A percentile compares a stretch with the other conserved stretches of the same genome.
These are phyloP conservation scores for Trachelipus rathkii DNA, from an alignment of 1,140 invertebrate species.

Conservation along the genomic window DNA sequence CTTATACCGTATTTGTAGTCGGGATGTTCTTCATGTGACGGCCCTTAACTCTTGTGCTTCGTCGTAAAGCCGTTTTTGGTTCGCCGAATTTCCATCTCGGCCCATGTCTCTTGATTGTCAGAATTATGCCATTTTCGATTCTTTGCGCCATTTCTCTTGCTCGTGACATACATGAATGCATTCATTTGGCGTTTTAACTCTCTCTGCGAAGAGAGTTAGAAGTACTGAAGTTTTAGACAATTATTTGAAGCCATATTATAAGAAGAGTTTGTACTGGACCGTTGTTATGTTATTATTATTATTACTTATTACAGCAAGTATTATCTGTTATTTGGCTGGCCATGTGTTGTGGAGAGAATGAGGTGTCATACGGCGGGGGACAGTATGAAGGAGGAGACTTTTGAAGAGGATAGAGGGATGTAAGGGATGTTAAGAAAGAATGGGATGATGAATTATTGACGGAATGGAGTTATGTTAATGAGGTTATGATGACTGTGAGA, in stretches of 20 bases:
- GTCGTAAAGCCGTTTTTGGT: slow-evolving; percentile 97
- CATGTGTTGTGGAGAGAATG: slow-evolving; percentile 45
- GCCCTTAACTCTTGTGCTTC: slow-evolving; percentile 91
- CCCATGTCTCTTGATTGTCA: slow-evolving; percentile 92
- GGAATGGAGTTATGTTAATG: slow-evolving; percentile 45
- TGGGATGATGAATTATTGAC: slow-evolving; percentile 40
- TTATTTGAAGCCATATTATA: no score
- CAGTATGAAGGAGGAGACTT: slow-evolving; percentile 37
- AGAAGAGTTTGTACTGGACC: slow-evolving; percentile 46
- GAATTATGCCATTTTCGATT: slow-evolving; percentile 99
- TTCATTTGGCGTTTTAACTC: slow-evolving; percentile 99
- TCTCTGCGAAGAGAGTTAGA: slow-evolving; percentile 55
- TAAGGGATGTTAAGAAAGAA: slow-evolving; percentile 43
- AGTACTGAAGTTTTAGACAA: slow-evolving; percentile 30
- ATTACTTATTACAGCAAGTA: slow-evolving; percentile 42
- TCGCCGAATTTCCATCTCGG: slow-evolving; percentile 97
- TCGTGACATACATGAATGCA: slow-evolving; percentile 98
- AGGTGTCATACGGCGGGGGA: slow-evolving; percentile 41
- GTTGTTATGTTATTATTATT: slow-evolving; percentile 44
- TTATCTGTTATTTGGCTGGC: slow-evolving; percentile 44
- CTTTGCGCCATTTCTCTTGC: slow-evolving; percentile 99
- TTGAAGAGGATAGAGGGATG: slow-evolving; percentile 37
- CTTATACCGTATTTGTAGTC: slow-evolving; percentile 67
- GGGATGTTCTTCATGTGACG: slow-evolving; percentile 67
- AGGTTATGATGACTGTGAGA: slow-evolving; percentile 37